Conservation (phyloP, 1,140 invertebrate genomes). For the Bombus sibiricus region DNA sequence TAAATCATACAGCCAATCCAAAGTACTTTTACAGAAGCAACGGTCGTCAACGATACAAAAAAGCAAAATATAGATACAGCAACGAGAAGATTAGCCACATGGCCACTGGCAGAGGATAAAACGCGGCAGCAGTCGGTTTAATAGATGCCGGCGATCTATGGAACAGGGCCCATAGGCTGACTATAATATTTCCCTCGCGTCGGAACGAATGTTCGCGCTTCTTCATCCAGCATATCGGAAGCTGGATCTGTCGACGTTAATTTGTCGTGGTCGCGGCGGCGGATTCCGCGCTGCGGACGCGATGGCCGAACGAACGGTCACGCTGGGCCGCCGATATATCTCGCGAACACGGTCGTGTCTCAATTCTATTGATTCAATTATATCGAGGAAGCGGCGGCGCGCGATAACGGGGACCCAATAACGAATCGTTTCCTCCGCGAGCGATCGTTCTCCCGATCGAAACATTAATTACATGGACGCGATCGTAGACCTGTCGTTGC, state of each 20-base stretch:
- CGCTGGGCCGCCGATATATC: slow-evolving; percentile 4
- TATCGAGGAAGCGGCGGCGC: slow-evolving; percentile 58
- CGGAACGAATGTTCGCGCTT: slow-evolving; percentile 41
- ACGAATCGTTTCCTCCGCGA: slow-evolving; percentile 58
- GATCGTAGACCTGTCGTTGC: slow-evolving; percentile 32
- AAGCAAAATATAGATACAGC: background rate
- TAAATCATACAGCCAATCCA: background rate
- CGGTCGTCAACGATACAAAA: background rate
- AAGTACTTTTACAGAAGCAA: background rate
- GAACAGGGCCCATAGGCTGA: slow-evolving; percentile 4
- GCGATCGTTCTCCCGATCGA: slow-evolving; percentile 33
- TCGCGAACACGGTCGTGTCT: slow-evolving; percentile 33
- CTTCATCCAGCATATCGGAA: slow-evolving; percentile 50
- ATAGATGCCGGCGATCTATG: slow-evolving; percentile 50
- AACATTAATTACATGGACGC: slow-evolving; percentile 48
- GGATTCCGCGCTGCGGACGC: background rate
- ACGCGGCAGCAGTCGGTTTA: slow-evolving; percentile 1
- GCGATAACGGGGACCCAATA: slow-evolving; percentile 57
- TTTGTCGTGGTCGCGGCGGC: slow-evolving; percentile 20
- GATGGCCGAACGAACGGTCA: background rate
- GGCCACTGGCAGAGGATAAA: background rate
- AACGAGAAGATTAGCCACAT: background rate
- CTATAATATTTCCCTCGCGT: slow-evolving; percentile 39
- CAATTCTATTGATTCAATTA: slow-evolving; percentile 66
- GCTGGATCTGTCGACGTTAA: slow-evolving; percentile 48